Conservation (phyloP, 2,113 vertebrate genomes). For the Chaetorhynchus papuensis region DNA sequence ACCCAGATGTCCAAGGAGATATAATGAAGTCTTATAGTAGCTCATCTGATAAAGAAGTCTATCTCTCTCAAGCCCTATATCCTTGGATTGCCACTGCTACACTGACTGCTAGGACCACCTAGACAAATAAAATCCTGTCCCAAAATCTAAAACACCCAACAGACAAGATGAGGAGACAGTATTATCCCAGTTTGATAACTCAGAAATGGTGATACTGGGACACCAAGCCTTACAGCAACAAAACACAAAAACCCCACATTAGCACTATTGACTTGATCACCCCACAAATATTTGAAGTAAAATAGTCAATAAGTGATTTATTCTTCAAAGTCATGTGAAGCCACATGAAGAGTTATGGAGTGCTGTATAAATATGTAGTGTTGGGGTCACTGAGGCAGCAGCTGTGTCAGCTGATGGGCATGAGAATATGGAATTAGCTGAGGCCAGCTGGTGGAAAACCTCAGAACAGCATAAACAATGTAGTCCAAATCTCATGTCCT, state of each 20-base stretch:
- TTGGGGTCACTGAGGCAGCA: no score
- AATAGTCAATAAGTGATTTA: neutral
- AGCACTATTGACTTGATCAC: neutral
- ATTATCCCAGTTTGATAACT: neutral
- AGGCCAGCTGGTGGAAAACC: no score
- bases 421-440: no score
- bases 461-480: no score
- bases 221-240: neutral
- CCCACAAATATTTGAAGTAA: neutral
- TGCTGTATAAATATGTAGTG: neutral
- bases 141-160: neutral
- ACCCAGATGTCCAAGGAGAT: neutral
- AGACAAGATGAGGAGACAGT: neutral
- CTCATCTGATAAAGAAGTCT: neutral
- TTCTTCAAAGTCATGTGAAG: neutral
- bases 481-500: neutral
- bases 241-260: neutral
- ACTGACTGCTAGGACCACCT: accelerated
- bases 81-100: neutral
- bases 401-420: no score
- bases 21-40: accelerated
- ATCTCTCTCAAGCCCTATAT: neutral
- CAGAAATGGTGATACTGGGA: neutral
- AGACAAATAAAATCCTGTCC: neutral
- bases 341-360: neutral